Evolutionary conservation across 2,888 invertebrate genomes (phyloP), one percentile per base, ranked within the genome.

Genomic region (Spodoptera picta): DNA sequence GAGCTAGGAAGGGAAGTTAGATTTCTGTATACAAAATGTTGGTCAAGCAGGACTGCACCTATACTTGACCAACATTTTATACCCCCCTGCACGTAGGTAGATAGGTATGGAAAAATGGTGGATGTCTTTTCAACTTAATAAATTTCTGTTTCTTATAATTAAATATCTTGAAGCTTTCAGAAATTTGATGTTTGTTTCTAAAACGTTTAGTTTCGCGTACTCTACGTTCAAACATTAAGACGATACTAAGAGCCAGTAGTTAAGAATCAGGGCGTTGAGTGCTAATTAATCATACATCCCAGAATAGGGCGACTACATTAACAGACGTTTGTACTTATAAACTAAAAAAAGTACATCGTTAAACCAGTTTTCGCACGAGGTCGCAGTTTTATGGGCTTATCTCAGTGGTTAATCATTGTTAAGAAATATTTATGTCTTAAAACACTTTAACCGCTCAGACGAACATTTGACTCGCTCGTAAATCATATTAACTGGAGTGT

Each of bases 371-470:
- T 77, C 77, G 69, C 73, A 61, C 81, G 82, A 84, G 83, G 84
- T 86, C 84, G 80, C 79, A 68, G 77, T 79, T 84, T 87, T 87
- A 86, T 82, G 73, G 78, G 63, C 77, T 83, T 83, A 84, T 86
- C 81, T 82, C 67, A 79, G 70, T 73, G 77, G 84, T 84, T 80
- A 79, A 84, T 87, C 85, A 84, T 85, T 86, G 86, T 86, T 81
- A 73, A 83, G 57, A 67, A 77, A 85, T 83, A 89, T 89, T 89
- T 87, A 88, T 85, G 83, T 76, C 61, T 66, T 75, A 80, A 83
- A 87, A 83, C 81, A 81, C 75, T 82, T 77, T 62, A 69, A 63
- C 58, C 50, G 59, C 62, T 69, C 60, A 75, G 73, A 62, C 48
- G 54, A 52, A 67, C 51, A 58, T 44, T 53, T 62, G 77, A 79